Base-by-base conservation (phyloP, 2,113 vertebrate species). In the Cyanistes caeruleus region DNA sequence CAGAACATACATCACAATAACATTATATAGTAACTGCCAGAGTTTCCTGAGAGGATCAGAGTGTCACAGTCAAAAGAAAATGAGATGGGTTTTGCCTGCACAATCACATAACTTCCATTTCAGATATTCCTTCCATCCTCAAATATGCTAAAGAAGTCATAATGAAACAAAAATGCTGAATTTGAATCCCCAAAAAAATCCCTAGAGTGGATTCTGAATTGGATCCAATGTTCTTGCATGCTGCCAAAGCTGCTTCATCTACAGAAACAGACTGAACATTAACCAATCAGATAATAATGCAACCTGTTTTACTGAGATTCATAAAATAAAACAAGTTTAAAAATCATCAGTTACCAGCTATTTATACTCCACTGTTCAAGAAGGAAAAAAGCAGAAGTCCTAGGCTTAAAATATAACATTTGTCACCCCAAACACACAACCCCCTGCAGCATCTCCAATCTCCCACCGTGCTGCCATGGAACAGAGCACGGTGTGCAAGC, bases 371-470 rank as follows among this genome's bases (percentile, higher is more conserved):
- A 81, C 52, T 81, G 91, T 70, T 97, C 23, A 48, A 89, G 91
- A 90, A 83, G 13, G 9, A 6, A 73, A 81, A 75, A 89, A 95
- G 62, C 58, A 59, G 85, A 91, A 75, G 53, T 30, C 13, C 91
- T 70, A 87, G 68, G 90, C 87, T 95, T 95, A 88, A 90, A 97
- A 91, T 27, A 89, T 2, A 67, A n/a, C 69, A 95, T 94, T 93
- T 87, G 69, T 90, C 91, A 94, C 67, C 93, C 78, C 51, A 72
- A 68, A 52, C 1, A 46, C 48, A 78, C 7, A 16, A 43, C 48
- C 60, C 27, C 68, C 68, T 60, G 55, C 75, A 87, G 90, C 65
- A 23, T 8, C 39, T 39, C 80, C 31, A 30, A 13, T 39, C 27
- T 3, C 79, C 77, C 48, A 7, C 27, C 69, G 11, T 12, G 44